phyloP scores from a whole-genome alignment of 2,888 invertebrate species.

The Xylocampa areola region DNA sequence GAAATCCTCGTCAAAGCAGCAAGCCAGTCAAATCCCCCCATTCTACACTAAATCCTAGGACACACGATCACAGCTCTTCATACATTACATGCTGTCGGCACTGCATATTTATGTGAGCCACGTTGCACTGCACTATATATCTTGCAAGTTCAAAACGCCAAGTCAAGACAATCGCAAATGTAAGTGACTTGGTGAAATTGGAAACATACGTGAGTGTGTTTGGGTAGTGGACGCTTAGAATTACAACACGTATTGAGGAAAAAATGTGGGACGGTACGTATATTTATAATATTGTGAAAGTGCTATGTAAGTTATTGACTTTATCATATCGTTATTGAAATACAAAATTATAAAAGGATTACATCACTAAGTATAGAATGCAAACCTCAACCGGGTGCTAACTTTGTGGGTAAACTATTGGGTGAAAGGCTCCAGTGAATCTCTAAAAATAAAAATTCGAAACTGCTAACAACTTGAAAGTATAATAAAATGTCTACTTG shows the following conservation, averaged over 20 bases:
- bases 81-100: conserved; percentile 37
- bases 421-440: too few relatives aligned
- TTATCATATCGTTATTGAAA: too few relatives aligned
- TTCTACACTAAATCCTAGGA: conserved; percentile 30
- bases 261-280: background rate
- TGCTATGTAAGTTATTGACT: background rate
- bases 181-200: conserved; percentile 50
- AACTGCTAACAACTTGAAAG: too few relatives aligned
- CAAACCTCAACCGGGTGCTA: too few relatives aligned
- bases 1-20: too few relatives aligned
- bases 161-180: conserved; percentile 61
- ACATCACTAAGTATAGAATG: too few relatives aligned
- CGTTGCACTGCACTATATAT: conserved; percentile 40
- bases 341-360: too few relatives aligned
- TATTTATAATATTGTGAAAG: background rate
- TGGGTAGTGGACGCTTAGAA: background rate
- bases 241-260: too few relatives aligned
- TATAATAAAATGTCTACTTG: too few relatives aligned
- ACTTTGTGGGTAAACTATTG: too few relatives aligned
- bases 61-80: conserved; percentile 13
- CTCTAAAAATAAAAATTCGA: too few relatives aligned
- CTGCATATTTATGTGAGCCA: conserved; percentile 46
- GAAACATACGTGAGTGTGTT: conserved; percentile 25
- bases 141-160: conserved; percentile 55
- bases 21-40: too few relatives aligned